Evolutionary conservation across 1,140 invertebrate species (phyloP).

Genomic region (Achroia grisella): DNA sequence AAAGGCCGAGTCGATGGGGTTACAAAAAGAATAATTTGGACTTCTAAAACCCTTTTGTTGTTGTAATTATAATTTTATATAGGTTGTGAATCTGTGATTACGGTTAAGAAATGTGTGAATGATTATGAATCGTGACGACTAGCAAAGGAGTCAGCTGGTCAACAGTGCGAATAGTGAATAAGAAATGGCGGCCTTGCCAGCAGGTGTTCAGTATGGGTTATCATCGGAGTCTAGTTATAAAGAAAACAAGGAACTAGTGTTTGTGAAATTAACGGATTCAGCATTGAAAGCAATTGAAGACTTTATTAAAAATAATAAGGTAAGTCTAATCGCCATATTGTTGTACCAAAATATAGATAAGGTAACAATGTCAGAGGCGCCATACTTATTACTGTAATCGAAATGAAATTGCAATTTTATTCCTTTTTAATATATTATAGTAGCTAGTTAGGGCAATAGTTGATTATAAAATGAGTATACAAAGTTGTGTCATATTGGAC

Average conservation of each 20-base stretch:
- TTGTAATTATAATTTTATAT: conserved; percentile 73
- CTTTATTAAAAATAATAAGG: conserved; percentile 88
- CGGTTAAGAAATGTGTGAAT: conserved; percentile 71
- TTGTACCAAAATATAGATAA: conserved; percentile 65
- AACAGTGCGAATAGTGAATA: conserved; percentile 74
- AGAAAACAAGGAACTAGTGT: conserved; percentile 91
- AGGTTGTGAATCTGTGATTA: conserved; percentile 75
- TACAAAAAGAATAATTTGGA: conserved; percentile 72
- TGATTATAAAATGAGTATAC: too few relatives aligned
- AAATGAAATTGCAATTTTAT: conserved; percentile 60
- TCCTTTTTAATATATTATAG: conserved; percentile 20
- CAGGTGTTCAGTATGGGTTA: conserved; percentile 96
- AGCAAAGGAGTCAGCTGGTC: conserved; percentile 74
- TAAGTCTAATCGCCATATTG: conserved; percentile 77
- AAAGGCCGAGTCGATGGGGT: conserved; percentile 74
- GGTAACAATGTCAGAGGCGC: conserved; percentile 68
- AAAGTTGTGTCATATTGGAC: too few relatives aligned
- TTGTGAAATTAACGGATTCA: conserved; percentile 96
- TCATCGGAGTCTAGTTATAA: conserved; percentile 89
- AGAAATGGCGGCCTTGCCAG: conserved; percentile 94
- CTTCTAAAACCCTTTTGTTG: conserved; percentile 69
- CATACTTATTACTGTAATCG: conserved; percentile 72
- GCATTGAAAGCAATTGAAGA: conserved; percentile 92
- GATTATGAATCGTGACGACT: conserved; percentile 72
- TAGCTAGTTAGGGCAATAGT: too few relatives aligned